Conservation (phyloP, 1,140 invertebrate genomes). For the Trichogramma pretiosum region DNA sequence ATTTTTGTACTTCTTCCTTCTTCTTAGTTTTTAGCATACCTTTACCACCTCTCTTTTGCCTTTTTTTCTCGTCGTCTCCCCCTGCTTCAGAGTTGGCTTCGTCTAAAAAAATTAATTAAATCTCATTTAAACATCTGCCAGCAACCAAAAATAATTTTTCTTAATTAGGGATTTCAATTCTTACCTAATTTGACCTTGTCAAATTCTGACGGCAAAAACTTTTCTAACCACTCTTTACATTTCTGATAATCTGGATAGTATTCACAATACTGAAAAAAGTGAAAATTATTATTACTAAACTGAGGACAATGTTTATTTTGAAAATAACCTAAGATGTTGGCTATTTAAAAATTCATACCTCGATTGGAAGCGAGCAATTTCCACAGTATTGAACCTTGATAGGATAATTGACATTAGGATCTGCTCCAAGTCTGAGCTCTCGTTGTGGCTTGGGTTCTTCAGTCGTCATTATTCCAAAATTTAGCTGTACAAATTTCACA, state of each 20-base stretch:
- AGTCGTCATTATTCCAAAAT: slow-evolving; percentile 31
- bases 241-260: slow-evolving; percentile 96
- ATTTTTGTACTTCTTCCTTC: slow-evolving; percentile 65
- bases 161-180: slow-evolving; percentile 9
- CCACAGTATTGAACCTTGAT: slow-evolving; percentile 86
- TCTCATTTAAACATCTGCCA: too few species aligned
- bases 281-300: background rate
- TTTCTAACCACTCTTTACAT: slow-evolving; percentile 94
- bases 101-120: slow-evolving; percentile 32
- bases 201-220: slow-evolving; percentile 87
- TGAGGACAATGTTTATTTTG: background rate
- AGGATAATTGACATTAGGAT: slow-evolving; percentile 64
- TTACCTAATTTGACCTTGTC: slow-evolving; percentile 72
- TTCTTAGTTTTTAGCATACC: slow-evolving; percentile 70
- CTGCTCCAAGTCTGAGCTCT: slow-evolving; percentile 42
- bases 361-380: slow-evolving; percentile 87
- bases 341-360: too few species aligned
- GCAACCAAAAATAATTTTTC: background rate
- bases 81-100: slow-evolving; percentile 56
- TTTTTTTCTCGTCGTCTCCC: slow-evolving; percentile 84
- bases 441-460: slow-evolving; percentile 18
- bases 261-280: slow-evolving; percentile 78
- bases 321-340: background rate
- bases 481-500: too few species aligned
- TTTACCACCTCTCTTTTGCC: slow-evolving; percentile 74